phyloP scores from a whole-genome alignment of 2,113 vertebrate species.

The Sylvia atricapilla region DNA sequence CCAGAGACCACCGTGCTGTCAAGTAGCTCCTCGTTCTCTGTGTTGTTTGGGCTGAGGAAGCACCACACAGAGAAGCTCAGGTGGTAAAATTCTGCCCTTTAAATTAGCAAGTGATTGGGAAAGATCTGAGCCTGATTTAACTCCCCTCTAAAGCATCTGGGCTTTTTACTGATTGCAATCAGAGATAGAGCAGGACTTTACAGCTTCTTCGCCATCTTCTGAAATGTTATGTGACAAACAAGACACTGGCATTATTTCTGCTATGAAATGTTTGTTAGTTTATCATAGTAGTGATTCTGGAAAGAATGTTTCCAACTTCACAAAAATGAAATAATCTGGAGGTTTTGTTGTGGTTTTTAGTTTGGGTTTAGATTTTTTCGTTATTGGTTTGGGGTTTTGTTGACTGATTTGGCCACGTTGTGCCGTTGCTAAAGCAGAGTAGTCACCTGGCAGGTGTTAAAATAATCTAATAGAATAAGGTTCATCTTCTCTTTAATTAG shows the following conservation, averaged over 20 bases:
- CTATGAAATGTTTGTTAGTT: conserved; percentile 20
- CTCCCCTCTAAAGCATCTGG: conserved; percentile 25
- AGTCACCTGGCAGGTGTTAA: not conserved
- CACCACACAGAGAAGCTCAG: not conserved
- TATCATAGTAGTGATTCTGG: not conserved
- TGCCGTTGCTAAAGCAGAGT: not conserved
- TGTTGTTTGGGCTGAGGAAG: not conserved
- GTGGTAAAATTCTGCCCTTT: conserved; percentile 6
- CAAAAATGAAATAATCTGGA: not conserved
- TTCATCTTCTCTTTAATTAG: conserved; percentile 33
- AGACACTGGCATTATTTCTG: not conserved
- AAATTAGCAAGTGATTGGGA: conserved; percentile 46
- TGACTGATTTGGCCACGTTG: not conserved
- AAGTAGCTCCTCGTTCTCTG: not conserved
- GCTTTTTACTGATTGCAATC: conserved; percentile 58
- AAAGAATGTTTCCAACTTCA: not conserved
- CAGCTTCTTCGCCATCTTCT: conserved; percentile 20
- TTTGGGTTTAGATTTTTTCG: not conserved
- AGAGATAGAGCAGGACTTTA: not conserved
- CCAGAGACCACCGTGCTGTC: not conserved
- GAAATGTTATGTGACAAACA: conserved; percentile 51
- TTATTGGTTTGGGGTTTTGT: not conserved
- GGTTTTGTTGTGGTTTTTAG: not conserved
- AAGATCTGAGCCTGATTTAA: conserved; percentile 42
- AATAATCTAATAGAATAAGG: conserved; percentile 1